Evolutionary conservation across 2,113 vertebrate species (phyloP).

Genomic region (Tetrao urogallus): DNA sequence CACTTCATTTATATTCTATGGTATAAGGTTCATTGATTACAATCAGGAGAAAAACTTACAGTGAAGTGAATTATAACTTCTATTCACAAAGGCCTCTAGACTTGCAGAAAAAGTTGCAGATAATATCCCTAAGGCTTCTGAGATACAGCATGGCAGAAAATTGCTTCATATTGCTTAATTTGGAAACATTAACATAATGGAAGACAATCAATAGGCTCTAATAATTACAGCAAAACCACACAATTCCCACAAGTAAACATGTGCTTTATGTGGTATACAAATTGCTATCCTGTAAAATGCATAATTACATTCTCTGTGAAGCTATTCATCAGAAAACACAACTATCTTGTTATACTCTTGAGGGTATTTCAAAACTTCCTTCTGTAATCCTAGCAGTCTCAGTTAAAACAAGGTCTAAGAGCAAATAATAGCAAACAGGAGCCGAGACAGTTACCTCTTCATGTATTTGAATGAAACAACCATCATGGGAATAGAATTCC

Average conservation of each 20-base stretch:
- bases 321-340: conserved; percentile 69
- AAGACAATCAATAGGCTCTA: conserved; percentile 73
- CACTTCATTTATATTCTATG: conserved; percentile 39
- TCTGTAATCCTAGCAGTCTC: not conserved
- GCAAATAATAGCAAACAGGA: not conserved
- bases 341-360: conserved; percentile 57
- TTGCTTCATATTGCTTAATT: conserved; percentile 70
- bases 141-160: conserved; percentile 61
- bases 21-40: conserved; percentile 51
- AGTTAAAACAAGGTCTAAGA: conserved; percentile 25
- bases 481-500: not conserved
- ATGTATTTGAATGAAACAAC: not conserved
- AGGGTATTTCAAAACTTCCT: conserved; percentile 59
- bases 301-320: conserved; percentile 65
- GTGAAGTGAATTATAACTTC: conserved; percentile 44
- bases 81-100: conserved; percentile 41
- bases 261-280: conserved; percentile 65
- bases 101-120: conserved; percentile 35
- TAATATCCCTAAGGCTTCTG: conserved; percentile 48
- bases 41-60: conserved; percentile 37
- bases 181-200: conserved; percentile 73
- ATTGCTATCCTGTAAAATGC: conserved; percentile 67
- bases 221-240: conserved; percentile 73
- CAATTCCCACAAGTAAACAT: conserved; percentile 72
- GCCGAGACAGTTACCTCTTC: not conserved